Conservation (phyloP, 2,113 vertebrate genomes). For the Labrus mixtus region DNA sequence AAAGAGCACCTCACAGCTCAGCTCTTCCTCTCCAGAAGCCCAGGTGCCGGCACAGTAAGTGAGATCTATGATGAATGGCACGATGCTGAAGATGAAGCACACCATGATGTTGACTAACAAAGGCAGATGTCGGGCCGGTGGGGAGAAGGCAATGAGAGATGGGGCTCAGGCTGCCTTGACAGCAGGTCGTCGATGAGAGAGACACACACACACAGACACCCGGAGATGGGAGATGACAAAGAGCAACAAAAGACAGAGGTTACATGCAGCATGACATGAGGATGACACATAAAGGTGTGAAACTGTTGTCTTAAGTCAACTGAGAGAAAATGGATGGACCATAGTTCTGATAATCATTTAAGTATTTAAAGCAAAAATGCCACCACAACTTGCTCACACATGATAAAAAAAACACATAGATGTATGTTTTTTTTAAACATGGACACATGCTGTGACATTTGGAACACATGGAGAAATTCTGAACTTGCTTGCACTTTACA, state of each 20-base stretch:
- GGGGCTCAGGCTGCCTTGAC: slow-evolving; percentile 63
- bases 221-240: slow-evolving; percentile 70
- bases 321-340: background rate
- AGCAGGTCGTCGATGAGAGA: slow-evolving; percentile 69
- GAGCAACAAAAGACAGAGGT: slow-evolving; percentile 58
- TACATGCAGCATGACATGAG: slow-evolving; percentile 58
- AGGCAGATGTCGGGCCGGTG: slow-evolving; percentile 77
- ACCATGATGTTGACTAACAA: slow-evolving; percentile 77
- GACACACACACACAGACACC: slow-evolving; percentile 39
- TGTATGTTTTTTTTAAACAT: background rate
- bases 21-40: slow-evolving; percentile 54
- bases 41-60: slow-evolving; percentile 64
- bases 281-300: slow-evolving; percentile 42
- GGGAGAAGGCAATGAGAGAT: slow-evolving; percentile 77
- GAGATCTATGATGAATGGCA: slow-evolving; percentile 70
- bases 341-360: background rate
- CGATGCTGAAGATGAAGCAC: slow-evolving; percentile 69
- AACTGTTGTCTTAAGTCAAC: slow-evolving; percentile 3
- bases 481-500: background rate
- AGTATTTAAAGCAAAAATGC: slow-evolving; percentile 2
- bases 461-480: background rate
- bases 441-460: background rate
- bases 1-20: slow-evolving; percentile 63
- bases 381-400: background rate
- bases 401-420: background rate